Evolutionary conservation across 2,113 vertebrate species (phyloP).

Genomic region (Taurulus bubalis): DNA sequence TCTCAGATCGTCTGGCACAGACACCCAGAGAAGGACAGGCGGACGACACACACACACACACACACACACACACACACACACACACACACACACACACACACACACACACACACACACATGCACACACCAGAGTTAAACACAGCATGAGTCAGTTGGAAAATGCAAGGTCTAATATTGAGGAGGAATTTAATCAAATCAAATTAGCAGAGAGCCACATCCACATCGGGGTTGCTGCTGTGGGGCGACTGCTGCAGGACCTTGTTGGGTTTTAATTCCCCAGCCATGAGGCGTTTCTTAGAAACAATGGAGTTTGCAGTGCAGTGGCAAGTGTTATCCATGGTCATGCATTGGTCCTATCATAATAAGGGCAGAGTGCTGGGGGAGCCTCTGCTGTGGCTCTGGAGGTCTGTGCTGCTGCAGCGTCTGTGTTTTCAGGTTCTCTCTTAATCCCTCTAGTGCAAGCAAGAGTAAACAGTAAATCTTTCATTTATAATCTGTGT

Average conservation of each 20-base stretch:
- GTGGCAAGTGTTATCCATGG: neutral
- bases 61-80: neutral
- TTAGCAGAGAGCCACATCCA: slow-evolving; percentile 48
- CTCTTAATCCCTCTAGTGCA: neutral
- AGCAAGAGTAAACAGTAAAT: neutral
- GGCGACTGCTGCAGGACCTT: slow-evolving; percentile 30
- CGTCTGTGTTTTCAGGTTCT: neutral
- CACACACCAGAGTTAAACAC: neutral
- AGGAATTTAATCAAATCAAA: slow-evolving; percentile 61
- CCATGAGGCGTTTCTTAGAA: slow-evolving; percentile 27
- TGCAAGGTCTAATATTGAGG: slow-evolving; percentile 30
- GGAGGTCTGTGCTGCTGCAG: slow-evolving; percentile 1
- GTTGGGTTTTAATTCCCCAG: neutral
- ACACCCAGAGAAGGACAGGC: slow-evolving; percentile 26
- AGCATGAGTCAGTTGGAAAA: slow-evolving; percentile 37
- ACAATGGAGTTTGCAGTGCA: neutral
- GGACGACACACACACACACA: neutral
- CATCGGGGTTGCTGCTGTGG: slow-evolving; percentile 29
- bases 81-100: neutral
- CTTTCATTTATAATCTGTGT: neutral
- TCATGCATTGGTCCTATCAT: slow-evolving; percentile 3
- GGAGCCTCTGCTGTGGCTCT: neutral
- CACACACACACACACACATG: slow-evolving; percentile 19
- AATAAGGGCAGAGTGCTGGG: slow-evolving; percentile 23
- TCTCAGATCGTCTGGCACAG: slow-evolving; percentile 45